A percentile compares a stretch with the other conserved stretches of the same genome.
These are phyloP conservation scores for Diacarnus erythraeanus DNA, from an alignment of 37 sponge, comb jelly and placozoan species.

Conservation along the genomic window DNA sequence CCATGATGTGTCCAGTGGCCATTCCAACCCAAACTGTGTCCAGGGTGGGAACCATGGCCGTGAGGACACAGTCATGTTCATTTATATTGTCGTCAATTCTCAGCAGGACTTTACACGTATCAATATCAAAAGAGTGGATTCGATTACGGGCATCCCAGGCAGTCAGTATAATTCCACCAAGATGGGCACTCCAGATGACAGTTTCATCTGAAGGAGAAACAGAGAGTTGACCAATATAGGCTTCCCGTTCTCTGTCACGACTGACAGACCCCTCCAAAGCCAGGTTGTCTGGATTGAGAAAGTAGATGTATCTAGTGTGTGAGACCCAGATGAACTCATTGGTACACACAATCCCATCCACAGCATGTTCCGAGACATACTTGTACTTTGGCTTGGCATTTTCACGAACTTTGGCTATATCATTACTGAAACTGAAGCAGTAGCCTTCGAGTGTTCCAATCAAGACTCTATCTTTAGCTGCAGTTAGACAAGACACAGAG, in stretches of 20 bases:
- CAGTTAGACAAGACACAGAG: slow-evolving; percentile 71
- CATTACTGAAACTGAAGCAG: slow-evolving; percentile 43
- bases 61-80: slow-evolving; percentile 56
- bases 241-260: slow-evolving; percentile 30
- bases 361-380: slow-evolving; percentile 58
- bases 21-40: slow-evolving; percentile 88
- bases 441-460: slow-evolving; percentile 80
- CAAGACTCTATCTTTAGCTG: slow-evolving; percentile 33
- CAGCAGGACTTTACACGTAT: slow-evolving; percentile 12
- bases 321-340: slow-evolving; percentile 64
- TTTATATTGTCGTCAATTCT: background rate
- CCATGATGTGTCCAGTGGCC: slow-evolving; percentile 83
- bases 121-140: slow-evolving; percentile 46
- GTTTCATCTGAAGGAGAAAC: slow-evolving; percentile 30
- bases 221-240: slow-evolving; percentile 59
- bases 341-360: slow-evolving; percentile 57
- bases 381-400: slow-evolving; percentile 41
- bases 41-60: slow-evolving; percentile 65
- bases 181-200: slow-evolving; percentile 77
- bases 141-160: slow-evolving; percentile 68
- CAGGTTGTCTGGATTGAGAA: slow-evolving; percentile 58
- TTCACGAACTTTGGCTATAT: slow-evolving; percentile 28
- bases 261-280: slow-evolving; percentile 33
- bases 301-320: slow-evolving; percentile 58
- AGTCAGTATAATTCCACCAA: slow-evolving; percentile 49